Percentiles rank a stretch among this genome's conserved stretches.
Evolutionary conservation across 2,888 invertebrate species (phyloP).

Genomic region (Frankliniella fusca): DNA sequence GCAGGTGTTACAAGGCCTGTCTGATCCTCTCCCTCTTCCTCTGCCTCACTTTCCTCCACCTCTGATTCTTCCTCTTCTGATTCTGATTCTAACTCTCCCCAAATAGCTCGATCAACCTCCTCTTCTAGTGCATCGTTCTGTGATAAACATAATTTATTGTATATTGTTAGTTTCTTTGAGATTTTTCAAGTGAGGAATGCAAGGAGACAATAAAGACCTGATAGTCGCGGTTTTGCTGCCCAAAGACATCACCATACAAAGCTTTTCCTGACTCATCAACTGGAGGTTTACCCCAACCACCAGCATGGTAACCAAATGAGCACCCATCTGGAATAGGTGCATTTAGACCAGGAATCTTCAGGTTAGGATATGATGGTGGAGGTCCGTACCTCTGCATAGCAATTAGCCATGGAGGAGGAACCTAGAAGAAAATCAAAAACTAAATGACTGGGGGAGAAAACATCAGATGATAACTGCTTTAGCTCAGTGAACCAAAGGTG

Average conservation of each 20-base stretch:
- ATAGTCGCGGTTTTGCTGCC: conserved; percentile 67
- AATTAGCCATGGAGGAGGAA: conserved; percentile 91
- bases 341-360: conserved; percentile 96
- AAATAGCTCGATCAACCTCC: conserved; percentile 87
- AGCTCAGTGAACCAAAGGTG: background rate
- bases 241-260: conserved; percentile 97
- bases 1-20: conserved; percentile 89
- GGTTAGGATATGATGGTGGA: conserved; percentile 96
- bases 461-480: background rate
- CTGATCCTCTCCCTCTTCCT: conserved; percentile 61
- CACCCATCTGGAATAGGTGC: conserved; percentile 97
- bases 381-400: conserved; percentile 98
- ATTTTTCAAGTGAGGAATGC: background rate
- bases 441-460: background rate
- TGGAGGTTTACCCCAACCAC: conserved; percentile 99
- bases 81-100: conserved; percentile 96
- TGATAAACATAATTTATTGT: background rate
- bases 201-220: conserved; percentile 56
- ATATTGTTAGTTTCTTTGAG: background rate
- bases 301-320: conserved; percentile 98
- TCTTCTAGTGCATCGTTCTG: conserved; percentile 66
- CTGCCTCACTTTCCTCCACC: conserved; percentile 61
- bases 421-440: conserved; percentile 33
- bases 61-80: conserved; percentile 70
- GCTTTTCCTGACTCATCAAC: conserved; percentile 98